phyloP scores from a whole-genome alignment of 2,797 vertebrate species.

The Phataginus tricuspis region DNA sequence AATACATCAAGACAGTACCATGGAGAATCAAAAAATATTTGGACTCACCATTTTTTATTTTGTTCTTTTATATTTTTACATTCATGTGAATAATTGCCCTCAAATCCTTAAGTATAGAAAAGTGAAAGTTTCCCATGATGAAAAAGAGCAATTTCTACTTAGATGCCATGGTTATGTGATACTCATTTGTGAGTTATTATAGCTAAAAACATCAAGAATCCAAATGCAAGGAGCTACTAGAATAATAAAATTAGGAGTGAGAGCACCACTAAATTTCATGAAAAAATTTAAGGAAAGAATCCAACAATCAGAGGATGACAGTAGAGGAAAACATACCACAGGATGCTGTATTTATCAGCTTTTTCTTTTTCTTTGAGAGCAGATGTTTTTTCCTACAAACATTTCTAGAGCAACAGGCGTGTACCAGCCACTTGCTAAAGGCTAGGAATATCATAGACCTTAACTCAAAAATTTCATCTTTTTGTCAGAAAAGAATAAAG shows the following conservation, averaged over 20 bases:
- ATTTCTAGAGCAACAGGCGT: background rate
- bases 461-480: background rate
- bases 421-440: background rate
- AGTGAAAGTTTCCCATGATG: background rate
- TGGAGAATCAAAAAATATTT: constrained; percentile 5
- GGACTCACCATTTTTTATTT: background rate
- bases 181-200: background rate
- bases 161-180: background rate
- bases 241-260: background rate
- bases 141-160: background rate
- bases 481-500: background rate
- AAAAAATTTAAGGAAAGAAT: background rate
- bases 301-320: background rate
- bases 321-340: background rate
- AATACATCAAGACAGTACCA: background rate
- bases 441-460: background rate
- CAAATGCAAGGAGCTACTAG: background rate
- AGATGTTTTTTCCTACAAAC: background rate
- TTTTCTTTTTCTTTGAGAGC: background rate
- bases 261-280: background rate
- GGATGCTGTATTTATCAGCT: background rate
- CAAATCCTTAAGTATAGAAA: background rate
- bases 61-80: background rate
- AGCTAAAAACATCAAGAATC: background rate
- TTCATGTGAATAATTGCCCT: background rate